Evolutionary conservation across 1,140 invertebrate species (phyloP).

Genomic region (Argopecten irradians): DNA sequence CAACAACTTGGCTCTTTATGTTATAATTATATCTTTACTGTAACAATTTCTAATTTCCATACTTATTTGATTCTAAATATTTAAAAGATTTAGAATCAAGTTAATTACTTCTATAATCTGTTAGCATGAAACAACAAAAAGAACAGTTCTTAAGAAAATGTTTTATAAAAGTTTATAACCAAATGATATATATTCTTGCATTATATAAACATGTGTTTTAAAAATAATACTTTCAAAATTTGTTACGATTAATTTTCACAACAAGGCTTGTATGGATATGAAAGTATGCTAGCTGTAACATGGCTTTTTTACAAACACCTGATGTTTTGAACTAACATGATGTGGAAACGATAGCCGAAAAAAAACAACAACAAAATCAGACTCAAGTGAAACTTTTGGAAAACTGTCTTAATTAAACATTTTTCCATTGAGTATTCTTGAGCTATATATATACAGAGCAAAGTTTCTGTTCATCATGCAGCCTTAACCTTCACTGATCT

Average conservation of each 20-base stretch:
- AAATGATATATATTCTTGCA: too few relatives aligned
- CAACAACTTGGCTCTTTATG: too few relatives aligned
- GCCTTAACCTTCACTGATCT: neutral
- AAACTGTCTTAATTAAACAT: neutral
- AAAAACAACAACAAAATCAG: neutral
- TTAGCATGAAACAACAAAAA: too few relatives aligned
- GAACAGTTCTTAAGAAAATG: too few relatives aligned
- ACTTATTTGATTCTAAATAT: too few relatives aligned
- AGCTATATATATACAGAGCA: neutral
- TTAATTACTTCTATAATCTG: too few relatives aligned
- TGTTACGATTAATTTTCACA: neutral
- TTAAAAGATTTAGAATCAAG: too few relatives aligned
- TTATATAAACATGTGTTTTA: too few relatives aligned
- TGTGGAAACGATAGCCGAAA: neutral
- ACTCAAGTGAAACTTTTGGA: neutral
- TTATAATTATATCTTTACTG: too few relatives aligned
- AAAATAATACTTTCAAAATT: neutral
- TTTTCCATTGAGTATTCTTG: neutral
- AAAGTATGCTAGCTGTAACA: neutral
- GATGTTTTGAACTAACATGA: neutral
- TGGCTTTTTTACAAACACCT: neutral
- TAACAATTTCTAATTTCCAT: too few relatives aligned
- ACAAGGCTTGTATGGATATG: neutral
- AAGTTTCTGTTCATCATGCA: neutral
- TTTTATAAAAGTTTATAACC: too few relatives aligned